phyloP scores from a whole-genome alignment of 2,888 invertebrate species.

The Nephrocerus scutellatus region DNA sequence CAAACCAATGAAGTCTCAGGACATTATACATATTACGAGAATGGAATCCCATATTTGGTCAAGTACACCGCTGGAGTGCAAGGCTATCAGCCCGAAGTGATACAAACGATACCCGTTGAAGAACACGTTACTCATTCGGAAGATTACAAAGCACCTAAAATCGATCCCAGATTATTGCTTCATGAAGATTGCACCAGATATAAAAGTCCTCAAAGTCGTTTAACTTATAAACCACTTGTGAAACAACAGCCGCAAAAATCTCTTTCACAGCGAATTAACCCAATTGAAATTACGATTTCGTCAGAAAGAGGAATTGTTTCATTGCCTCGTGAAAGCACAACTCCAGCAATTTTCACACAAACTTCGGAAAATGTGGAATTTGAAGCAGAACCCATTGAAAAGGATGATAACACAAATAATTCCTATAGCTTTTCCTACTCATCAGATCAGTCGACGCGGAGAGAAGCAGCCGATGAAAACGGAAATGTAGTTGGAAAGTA shows the following conservation, averaged over 20 bases:
- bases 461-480: slow-evolving; percentile 36
- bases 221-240: too few species aligned
- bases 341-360: background rate
- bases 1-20: slow-evolving; percentile 25
- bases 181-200: too few species aligned
- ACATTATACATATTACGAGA: slow-evolving; percentile 25
- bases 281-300: too few species aligned
- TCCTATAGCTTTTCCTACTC: slow-evolving; percentile 34
- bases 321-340: too few species aligned
- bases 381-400: slow-evolving; percentile 1
- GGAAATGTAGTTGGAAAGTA: slow-evolving; percentile 53
- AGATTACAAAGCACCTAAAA: too few species aligned
- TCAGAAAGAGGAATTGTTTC: too few species aligned
- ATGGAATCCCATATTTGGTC: slow-evolving; percentile 21
- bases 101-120: slow-evolving; percentile 12
- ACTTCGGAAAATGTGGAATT: background rate
- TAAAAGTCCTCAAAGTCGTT: too few species aligned
- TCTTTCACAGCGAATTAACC: too few species aligned
- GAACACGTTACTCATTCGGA: too few species aligned
- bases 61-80: slow-evolving; percentile 22
- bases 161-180: too few species aligned
- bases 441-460: slow-evolving; percentile 36
- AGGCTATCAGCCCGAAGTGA: slow-evolving; percentile 22
- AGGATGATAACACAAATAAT: slow-evolving; percentile 4
- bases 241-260: too few species aligned